Evolutionary conservation across 2,113 vertebrate genomes (phyloP).

Genomic region (Zapus hudsonius): DNA sequence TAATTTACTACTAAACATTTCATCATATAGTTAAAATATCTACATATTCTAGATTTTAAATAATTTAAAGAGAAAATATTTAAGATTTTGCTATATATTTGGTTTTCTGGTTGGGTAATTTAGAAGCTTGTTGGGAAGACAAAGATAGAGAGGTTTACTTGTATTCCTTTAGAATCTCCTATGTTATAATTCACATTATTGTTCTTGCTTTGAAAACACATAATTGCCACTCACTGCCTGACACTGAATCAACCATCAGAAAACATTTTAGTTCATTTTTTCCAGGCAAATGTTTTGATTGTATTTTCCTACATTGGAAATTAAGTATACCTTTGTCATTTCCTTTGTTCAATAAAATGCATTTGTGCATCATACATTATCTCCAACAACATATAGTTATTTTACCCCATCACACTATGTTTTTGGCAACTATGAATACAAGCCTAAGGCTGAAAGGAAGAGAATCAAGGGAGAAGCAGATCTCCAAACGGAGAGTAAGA

Average conservation of each 20-base stretch:
- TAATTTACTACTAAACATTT: not conserved
- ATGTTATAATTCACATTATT: not conserved
- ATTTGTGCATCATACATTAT: not conserved
- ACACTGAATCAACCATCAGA: not conserved
- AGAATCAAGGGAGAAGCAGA: not conserved
- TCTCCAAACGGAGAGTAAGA: not conserved
- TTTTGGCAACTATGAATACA: not conserved
- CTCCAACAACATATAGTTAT: not conserved
- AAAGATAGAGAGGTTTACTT: not conserved
- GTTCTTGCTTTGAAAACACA: not conserved
- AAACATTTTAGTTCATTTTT: constrained; percentile 3
- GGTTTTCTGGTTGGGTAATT: not conserved
- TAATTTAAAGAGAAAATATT: not conserved
- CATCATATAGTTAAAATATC: not conserved
- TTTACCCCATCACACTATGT: not conserved
- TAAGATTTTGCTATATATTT: not conserved
- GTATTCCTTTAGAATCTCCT: not conserved
- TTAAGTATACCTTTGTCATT: not conserved
- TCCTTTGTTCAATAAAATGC: constrained; percentile 6
- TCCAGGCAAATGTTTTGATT: not conserved
- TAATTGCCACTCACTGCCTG: not conserved
- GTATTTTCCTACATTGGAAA: not conserved
- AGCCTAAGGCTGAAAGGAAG: not conserved
- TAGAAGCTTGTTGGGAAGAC: not conserved
- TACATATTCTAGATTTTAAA: not conserved